Percentiles rank a stretch among this genome's conserved stretches.
Evolutionary conservation across 2,113 vertebrate species (phyloP).

Genomic region (Chloropsis hardwickii): DNA sequence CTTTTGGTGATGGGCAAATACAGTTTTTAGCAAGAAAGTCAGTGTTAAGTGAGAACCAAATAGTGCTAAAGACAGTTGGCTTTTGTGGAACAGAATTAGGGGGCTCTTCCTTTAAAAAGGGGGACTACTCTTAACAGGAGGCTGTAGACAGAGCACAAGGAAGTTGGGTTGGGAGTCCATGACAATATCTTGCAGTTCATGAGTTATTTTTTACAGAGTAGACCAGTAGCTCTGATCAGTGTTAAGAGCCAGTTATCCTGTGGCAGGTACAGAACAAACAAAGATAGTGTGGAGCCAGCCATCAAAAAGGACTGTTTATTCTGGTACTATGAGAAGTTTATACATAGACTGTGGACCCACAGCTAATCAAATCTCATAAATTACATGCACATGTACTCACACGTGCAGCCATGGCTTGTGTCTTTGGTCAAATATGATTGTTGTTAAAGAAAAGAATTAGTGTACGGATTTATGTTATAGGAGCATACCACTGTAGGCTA

Average conservation of each 20-base stretch:
- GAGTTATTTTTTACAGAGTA: background rate
- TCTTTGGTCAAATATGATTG: background rate
- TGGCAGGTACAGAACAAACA: background rate
- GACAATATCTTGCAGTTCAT: background rate
- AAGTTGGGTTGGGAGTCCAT: background rate
- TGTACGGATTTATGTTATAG: background rate
- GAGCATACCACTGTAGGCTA: background rate
- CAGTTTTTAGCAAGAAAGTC: background rate
- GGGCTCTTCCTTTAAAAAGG: background rate
- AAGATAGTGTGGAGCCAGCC: background rate
- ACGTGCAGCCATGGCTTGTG: fast-evolving
- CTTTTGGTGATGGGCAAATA: background rate
- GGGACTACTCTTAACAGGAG: background rate
- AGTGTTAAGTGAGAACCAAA: background rate
- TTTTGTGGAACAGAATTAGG: background rate
- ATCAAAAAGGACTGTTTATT: background rate
- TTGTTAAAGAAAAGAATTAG: background rate
- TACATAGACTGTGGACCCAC: background rate
- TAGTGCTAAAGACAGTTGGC: background rate
- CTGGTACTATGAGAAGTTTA: background rate
- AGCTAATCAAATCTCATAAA: background rate
- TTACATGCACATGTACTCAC: background rate
- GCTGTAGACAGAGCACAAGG: background rate
- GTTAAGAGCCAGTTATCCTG: background rate
- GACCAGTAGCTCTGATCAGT: background rate